These are phyloP conservation scores for Centropristis striata DNA, from an alignment of 2,113 vertebrate species.

Conservation along the genomic window DNA sequence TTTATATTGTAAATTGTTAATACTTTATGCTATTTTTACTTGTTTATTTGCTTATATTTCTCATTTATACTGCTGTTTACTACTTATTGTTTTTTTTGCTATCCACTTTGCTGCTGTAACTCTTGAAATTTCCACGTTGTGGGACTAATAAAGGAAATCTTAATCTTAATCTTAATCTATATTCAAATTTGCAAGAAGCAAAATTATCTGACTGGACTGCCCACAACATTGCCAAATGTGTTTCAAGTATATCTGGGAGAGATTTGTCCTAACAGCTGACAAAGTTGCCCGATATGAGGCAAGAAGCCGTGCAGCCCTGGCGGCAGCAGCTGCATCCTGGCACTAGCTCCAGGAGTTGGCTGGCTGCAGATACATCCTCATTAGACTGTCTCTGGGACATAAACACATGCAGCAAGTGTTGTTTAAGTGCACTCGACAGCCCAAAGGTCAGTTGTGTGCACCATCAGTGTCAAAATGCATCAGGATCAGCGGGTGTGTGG, in stretches of 20 bases:
- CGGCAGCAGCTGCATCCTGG: conserved; percentile 87
- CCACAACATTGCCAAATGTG: conserved; percentile 10
- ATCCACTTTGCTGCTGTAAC: too few relatives aligned
- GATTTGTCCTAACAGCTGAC: conserved; percentile 31
- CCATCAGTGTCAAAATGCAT: conserved; percentile 84
- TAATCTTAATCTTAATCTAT: too few relatives aligned
- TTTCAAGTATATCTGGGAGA: neutral
- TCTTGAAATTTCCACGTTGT: too few relatives aligned
- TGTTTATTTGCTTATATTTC: too few relatives aligned
- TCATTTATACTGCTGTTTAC: too few relatives aligned
- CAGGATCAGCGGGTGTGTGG: conserved; percentile 74
- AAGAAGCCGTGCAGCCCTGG: conserved; percentile 84
- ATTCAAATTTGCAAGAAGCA: neutral
- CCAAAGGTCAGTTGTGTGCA: conserved; percentile 84
- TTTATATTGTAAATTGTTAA: too few relatives aligned
- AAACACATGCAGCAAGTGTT: conserved; percentile 85
- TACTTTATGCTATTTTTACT: too few relatives aligned
- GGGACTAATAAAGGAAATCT: too few relatives aligned
- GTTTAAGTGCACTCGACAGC: conserved; percentile 84
- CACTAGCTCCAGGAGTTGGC: conserved; percentile 81
- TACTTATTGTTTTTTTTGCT: too few relatives aligned
- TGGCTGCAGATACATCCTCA: conserved; percentile 83
- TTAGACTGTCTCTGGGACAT: conserved; percentile 85
- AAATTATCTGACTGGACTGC: conserved; percentile 1
- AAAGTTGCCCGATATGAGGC: conserved; percentile 53